Conservation (phyloP, 2,113 vertebrate species). For the Podarcis cretensis region DNA sequence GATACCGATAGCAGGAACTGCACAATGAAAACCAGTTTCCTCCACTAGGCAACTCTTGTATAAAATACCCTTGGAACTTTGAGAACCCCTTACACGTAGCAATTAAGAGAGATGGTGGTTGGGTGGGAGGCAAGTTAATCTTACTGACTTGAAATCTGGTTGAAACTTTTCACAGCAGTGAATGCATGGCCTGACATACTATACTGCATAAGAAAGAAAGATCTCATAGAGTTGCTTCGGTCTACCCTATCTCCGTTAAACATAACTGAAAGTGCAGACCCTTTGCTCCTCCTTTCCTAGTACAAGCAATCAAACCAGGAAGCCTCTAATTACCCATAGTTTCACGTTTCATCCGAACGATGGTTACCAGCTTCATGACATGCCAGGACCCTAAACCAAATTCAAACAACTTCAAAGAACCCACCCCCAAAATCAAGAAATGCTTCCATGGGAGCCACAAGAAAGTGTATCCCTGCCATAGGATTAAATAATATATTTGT, state of each 20-base stretch:
- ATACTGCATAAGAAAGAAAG: not conserved
- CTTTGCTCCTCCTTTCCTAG: not conserved
- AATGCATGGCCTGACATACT: not conserved
- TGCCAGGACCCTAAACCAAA: not conserved
- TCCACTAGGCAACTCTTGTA: slow-evolving; percentile 43
- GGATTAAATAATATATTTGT: not conserved
- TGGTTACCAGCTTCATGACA: not conserved
- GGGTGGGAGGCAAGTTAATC: not conserved
- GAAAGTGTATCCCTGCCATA: not conserved
- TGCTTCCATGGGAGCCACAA: not conserved
- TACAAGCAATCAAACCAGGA: not conserved
- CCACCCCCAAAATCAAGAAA: not conserved
- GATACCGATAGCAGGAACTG: slow-evolving; percentile 54
- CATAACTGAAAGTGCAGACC: not conserved
- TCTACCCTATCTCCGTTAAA: not conserved
- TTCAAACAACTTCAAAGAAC: not conserved
- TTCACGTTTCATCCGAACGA: not conserved
- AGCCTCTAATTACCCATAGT: not conserved
- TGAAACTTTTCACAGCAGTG: not conserved
- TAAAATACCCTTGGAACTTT: slow-evolving; percentile 65
- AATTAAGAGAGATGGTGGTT: slow-evolving; percentile 51
- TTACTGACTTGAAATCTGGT: slow-evolving; percentile 12
- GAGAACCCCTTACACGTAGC: slow-evolving; percentile 50
- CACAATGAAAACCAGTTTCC: slow-evolving; percentile 58
- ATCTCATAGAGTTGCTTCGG: not conserved